Conservation (phyloP, 2,113 vertebrate species). For the Cettia cetti region DNA sequence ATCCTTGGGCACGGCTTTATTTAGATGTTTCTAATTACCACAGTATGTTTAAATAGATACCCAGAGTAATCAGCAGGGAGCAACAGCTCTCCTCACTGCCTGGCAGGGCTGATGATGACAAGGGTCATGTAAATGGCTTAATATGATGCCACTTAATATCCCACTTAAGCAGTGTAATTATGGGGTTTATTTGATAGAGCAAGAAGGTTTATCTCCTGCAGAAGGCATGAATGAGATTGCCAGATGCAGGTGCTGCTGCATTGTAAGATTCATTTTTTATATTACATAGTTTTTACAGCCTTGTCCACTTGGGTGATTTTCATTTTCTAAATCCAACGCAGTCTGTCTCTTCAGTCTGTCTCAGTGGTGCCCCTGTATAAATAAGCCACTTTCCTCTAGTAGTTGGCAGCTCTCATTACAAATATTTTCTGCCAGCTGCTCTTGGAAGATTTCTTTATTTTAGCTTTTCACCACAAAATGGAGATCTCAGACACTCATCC, state of each 20-base stretch:
- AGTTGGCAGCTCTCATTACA: slow-evolving; percentile 51
- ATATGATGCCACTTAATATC: slow-evolving; percentile 64
- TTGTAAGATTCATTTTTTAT: slow-evolving; percentile 22
- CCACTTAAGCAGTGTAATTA: slow-evolving; percentile 61
- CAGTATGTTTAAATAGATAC: slow-evolving; percentile 50
- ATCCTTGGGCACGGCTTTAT: slow-evolving; percentile 25
- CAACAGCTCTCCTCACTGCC: slow-evolving; percentile 16
- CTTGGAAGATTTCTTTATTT: slow-evolving; percentile 63
- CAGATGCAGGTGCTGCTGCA: slow-evolving; percentile 39
- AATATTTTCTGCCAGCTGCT: slow-evolving; percentile 63
- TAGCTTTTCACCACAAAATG: slow-evolving; percentile 55
- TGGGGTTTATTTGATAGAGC: slow-evolving; percentile 44
- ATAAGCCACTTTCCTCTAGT: slow-evolving; percentile 55
- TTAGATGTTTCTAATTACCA: slow-evolving; percentile 54
- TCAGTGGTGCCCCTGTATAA: slow-evolving; percentile 56
- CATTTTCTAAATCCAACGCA: slow-evolving; percentile 23
- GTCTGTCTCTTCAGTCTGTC: slow-evolving; percentile 44
- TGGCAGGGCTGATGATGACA: slow-evolving; percentile 47
- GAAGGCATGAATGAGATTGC: slow-evolving; percentile 29
- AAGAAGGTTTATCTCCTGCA: slow-evolving; percentile 48
- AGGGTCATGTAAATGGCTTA: slow-evolving; percentile 57
- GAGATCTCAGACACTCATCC: slow-evolving; percentile 45
- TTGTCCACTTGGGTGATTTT: slow-evolving; percentile 44
- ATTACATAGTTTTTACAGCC: slow-evolving; percentile 28
- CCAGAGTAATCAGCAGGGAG: slow-evolving; percentile 46